Evolutionary conservation across 1,140 invertebrate species (phyloP).

Genomic region (Monomorium pharaonis): DNA sequence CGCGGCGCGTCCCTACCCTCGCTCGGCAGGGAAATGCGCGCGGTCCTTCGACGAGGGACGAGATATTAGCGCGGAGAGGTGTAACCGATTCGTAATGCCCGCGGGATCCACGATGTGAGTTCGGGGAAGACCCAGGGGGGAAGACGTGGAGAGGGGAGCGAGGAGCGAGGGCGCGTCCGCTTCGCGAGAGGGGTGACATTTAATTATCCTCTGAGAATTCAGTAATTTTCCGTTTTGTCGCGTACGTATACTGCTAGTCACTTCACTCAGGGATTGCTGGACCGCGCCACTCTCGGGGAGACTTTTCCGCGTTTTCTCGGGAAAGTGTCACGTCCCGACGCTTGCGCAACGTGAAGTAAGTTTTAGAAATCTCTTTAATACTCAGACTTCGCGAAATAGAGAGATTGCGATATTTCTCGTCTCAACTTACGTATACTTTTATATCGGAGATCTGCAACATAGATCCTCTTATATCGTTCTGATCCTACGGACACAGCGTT

Average conservation of each 20-base stretch:
- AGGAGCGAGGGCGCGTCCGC: neutral
- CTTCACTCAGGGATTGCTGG: neutral
- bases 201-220: conserved; percentile 79
- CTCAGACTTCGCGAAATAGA: neutral
- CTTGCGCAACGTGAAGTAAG: neutral
- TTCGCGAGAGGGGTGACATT: conserved; percentile 60
- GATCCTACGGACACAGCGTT: neutral
- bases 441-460: too few species aligned
- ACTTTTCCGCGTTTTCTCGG: too few species aligned
- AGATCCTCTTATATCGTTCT: neutral
- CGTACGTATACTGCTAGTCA: conserved; percentile 47
- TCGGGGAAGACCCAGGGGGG: conserved; percentile 1
- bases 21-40: conserved; percentile 11
- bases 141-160: neutral
- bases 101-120: conserved; percentile 68
- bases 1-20: conserved; percentile 21
- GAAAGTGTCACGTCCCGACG: neutral
- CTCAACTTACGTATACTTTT: too few species aligned
- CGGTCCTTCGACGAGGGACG: conserved; percentile 38
- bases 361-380: neutral
- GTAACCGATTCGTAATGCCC: conserved; percentile 75
- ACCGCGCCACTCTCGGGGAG: neutral
- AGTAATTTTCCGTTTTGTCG: conserved; percentile 80
- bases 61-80: conserved; percentile 61
- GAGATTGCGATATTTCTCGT: neutral